These are phyloP conservation scores for Morpho achilles DNA, from an alignment of 2,888 invertebrate genomes.

Conservation along the genomic window DNA sequence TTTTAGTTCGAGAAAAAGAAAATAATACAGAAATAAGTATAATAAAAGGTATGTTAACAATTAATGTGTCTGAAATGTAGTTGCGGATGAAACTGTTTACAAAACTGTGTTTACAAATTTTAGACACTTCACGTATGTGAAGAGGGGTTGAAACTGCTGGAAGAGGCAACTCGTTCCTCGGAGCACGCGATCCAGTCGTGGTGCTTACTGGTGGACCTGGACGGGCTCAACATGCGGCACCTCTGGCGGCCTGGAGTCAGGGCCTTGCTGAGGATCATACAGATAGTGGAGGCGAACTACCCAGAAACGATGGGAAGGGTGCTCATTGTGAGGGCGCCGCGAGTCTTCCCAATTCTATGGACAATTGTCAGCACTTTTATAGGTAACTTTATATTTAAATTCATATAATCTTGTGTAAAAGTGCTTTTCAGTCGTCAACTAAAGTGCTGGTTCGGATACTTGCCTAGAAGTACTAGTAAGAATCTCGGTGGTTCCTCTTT, in stretches of 20 bases:
- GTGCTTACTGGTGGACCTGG: conserved; percentile 94
- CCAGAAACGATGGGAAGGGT: conserved; percentile 97
- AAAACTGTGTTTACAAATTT: background rate
- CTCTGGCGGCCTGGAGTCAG: conserved; percentile 96
- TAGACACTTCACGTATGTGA: conserved; percentile 93
- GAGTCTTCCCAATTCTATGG: conserved; percentile 97
- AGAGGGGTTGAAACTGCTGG: conserved; percentile 92
- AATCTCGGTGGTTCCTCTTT: too few species aligned
- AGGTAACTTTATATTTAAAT: conserved; percentile 61
- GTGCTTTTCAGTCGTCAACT: too few species aligned
- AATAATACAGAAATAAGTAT: too few species aligned
- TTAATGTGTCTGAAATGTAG: too few species aligned
- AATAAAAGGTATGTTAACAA: too few species aligned
- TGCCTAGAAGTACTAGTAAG: too few species aligned
- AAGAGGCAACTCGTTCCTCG: conserved; percentile 89
- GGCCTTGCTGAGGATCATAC: conserved; percentile 80
- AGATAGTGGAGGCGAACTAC: conserved; percentile 94
- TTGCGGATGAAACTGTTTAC: too few species aligned
- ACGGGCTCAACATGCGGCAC: conserved; percentile 96
- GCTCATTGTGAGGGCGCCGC: conserved; percentile 92
- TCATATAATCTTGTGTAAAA: too few species aligned
- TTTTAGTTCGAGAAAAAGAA: too few species aligned
- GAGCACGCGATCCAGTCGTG: conserved; percentile 92
- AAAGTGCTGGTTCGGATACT: too few species aligned
- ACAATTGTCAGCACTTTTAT: conserved; percentile 97